These are phyloP conservation scores for Chrysina gloriosa DNA, from an alignment of 2,888 invertebrate species.

Conservation along the genomic window DNA sequence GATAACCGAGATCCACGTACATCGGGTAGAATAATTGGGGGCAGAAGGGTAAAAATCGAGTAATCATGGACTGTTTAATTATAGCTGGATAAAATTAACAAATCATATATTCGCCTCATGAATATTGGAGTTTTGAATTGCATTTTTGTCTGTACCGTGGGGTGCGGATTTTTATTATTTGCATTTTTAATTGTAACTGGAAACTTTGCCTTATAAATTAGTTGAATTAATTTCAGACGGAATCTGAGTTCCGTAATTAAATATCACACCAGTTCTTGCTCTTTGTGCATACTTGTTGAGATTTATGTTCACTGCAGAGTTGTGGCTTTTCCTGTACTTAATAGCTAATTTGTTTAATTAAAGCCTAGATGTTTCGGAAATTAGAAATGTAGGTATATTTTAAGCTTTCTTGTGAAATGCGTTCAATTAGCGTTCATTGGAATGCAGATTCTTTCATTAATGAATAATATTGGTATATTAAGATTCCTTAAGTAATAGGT, in stretches of 20 bases:
- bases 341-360: conserved; percentile 27
- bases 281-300: conserved; percentile 8
- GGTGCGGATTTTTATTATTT: conserved; percentile 11
- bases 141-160: not conserved
- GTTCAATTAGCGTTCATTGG: not conserved
- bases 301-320: conserved; percentile 16
- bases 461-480: not conserved
- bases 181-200: conserved; percentile 30
- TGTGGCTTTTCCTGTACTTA: not conserved
- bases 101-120: no score
- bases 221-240: conserved; percentile 24
- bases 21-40: not conserved
- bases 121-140: no score
- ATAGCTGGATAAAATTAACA: not conserved
- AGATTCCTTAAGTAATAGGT: no score
- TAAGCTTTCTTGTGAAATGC: not conserved
- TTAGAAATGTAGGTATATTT: not conserved
- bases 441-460: not conserved
- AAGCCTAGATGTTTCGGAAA: not conserved
- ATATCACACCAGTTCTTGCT: conserved; percentile 16
- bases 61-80: not conserved
- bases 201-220: conserved; percentile 29
- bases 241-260: conserved; percentile 22
- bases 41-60: not conserved
- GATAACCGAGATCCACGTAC: not conserved